Base-by-base conservation (phyloP, 2,888 invertebrate genomes). In the Harpalus rufipes region DNA sequence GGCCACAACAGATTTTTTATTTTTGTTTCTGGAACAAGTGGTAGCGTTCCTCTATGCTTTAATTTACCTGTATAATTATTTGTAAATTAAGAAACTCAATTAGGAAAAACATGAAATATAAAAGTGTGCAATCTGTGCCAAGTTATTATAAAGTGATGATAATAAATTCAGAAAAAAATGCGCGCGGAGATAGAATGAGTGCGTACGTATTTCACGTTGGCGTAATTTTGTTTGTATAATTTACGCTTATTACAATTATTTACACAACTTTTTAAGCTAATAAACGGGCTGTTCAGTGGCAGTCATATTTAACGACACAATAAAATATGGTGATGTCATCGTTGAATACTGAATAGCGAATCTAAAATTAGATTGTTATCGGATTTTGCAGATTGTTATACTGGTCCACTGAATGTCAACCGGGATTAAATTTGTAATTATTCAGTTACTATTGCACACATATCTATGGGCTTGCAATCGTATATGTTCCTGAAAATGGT, bases 51-150 rank as follows among this genome's bases (percentile, higher is more conserved):
- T 44, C 1, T 5, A 21, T 8, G 74, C 51, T 51, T 74, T 74
- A 51, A 74, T 74, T 74, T 74, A 74, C 74, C 74, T 74, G 74
- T 18, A 21, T 51, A 74, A 74, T 74, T 74, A 74, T 74, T 74
- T 74, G 74, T 51, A 51, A 74, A 74, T 74, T 74, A 74, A 51
- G 74, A 74, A 74, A 74, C 74, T 74, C 51, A 74, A 51, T 74
- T 74, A 74, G 41, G 74, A 74, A 56, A 51, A 74, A 74, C 72
- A 74, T 14, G 14, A 72, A 72, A 39, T 44, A 72, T 51, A 44
- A 44, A 74, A 51, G 51, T 51, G 44, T 21, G 16, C 74, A 44
- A 74, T 44, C 74, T 74, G 74, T 18, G 44, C 21, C 5, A 14
- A 74, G 74, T 51, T 32, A 74, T 74, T 74, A 74, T 74, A 74